Base-by-base conservation (phyloP, 2,113 vertebrate genomes). In the Lophochroa leadbeateri region DNA sequence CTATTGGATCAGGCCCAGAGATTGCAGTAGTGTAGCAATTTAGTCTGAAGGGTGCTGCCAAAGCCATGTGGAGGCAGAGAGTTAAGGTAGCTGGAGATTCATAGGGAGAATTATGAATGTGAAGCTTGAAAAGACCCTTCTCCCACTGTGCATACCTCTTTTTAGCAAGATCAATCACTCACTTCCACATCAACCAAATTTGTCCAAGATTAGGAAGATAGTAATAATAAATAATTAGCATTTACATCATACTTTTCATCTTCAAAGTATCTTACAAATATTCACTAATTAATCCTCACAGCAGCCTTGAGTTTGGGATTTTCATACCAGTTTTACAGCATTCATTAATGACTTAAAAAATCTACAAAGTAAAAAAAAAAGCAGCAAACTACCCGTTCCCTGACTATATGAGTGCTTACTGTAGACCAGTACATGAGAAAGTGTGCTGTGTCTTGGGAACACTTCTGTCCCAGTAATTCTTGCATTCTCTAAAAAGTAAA, bases 141-240 rank as follows among this genome's bases (percentile, higher is more conserved):
- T 94, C 92, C 75, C 47, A 77, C 75, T 74, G 70, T 61, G 91
- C 60, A 50, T 82, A 37, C 37, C 63, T 95, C 87, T 93, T 71
- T 70, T 82, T 65, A 90, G 87, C 78, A 93, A 94, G 84, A 95
- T 96, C 90, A 93, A 24, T 91, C 94, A 77, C 46, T 80, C 75
- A 61, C 81, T 94, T 80, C 49, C 67, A 80, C 53, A 80, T 80
- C 78, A 93, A 80, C 78, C 17, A 53, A 67, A 77, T 87, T 82
- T 74, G 37, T 80, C 53, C 41, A 80, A 93, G 78, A 82, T 81
- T 94, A 91, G 78, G 70, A 95, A 96, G 85, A 90, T 24, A 90
- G 49, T 93, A 95, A 93, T 95, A 96, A 93, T 94, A 96, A 96
- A 95, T 77, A 92, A 96, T 95, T 91, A 95, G 93, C 82, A 96